Percentiles rank a stretch among this genome's conserved stretches.
phyloP scores from a whole-genome alignment of 2,888 invertebrate genomes.

The Nomada lathburiana region DNA sequence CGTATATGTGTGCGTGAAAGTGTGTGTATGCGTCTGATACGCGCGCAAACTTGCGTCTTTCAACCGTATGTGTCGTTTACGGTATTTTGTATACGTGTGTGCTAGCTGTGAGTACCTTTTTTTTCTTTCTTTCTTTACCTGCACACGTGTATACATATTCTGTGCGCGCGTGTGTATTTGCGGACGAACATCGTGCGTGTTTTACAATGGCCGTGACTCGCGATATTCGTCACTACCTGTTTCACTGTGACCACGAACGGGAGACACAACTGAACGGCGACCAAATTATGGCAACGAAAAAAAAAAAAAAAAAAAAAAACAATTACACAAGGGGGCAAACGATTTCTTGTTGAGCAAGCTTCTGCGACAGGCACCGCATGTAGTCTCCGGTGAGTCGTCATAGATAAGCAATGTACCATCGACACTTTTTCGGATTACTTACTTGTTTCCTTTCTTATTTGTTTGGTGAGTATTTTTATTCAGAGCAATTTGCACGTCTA shows the following conservation, averaged over 20 bases:
- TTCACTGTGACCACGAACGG: constrained; percentile 44
- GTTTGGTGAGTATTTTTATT: too few relatives aligned
- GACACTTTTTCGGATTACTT: constrained; percentile 21
- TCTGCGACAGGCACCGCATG: constrained; percentile 43
- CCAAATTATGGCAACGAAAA: constrained; percentile 67
- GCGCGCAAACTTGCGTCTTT: too few relatives aligned
- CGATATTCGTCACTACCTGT: constrained; percentile 49
- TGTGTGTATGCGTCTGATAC: constrained; percentile 14
- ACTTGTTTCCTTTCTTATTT: accelerated
- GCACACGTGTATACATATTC: too few relatives aligned
- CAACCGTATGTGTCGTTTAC: background rate
- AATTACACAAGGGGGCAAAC: background rate
- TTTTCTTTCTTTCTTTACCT: too few relatives aligned
- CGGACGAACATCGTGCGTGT: constrained; percentile 24
- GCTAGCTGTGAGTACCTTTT: too few relatives aligned
- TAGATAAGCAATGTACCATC: constrained; percentile 1
- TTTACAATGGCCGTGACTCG: constrained; percentile 48
- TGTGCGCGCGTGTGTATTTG: background rate
- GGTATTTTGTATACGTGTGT: too few relatives aligned
- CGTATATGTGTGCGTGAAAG: background rate
- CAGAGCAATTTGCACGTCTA: background rate
- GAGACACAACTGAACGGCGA: constrained; percentile 50
- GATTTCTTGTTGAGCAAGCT: constrained; percentile 62
- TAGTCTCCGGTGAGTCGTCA: constrained; percentile 40
- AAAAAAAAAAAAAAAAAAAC: constrained; percentile 60